These are phyloP conservation scores for Conomelus anceps DNA, from an alignment of 2,888 invertebrate genomes.

Conservation along the genomic window DNA sequence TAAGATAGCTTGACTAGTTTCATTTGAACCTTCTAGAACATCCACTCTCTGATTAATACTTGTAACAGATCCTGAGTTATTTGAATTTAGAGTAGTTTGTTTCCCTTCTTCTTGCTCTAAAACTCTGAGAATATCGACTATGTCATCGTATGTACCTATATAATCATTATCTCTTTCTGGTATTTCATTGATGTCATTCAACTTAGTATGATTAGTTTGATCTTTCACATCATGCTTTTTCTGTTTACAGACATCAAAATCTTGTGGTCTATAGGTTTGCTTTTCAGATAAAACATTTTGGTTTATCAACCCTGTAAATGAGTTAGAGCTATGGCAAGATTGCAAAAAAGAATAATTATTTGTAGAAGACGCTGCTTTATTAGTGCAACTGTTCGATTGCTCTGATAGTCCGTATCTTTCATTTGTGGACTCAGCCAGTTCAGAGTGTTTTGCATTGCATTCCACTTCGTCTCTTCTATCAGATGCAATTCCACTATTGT, in stretches of 20 bases:
- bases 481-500: background rate
- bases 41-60: background rate
- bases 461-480: background rate
- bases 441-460: background rate
- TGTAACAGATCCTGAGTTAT: background rate
- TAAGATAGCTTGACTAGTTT: background rate
- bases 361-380: background rate
- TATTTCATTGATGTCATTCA: constrained; percentile 19
- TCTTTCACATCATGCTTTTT: no score
- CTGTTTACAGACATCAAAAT: background rate
- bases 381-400: background rate
- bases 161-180: constrained; percentile 34
- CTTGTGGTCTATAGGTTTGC: background rate
- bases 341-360: background rate
- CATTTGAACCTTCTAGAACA: background rate
- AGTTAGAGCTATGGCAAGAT: background rate
- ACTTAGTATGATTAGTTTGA: background rate
- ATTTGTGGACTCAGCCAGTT: background rate
- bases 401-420: background rate
- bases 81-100: background rate
- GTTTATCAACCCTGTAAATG: background rate
- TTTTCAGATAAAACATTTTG: background rate
- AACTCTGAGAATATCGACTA: constrained; percentile 44
- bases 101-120: constrained; percentile 43
- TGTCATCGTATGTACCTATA: constrained; percentile 42